A percentile compares a stretch with the other conserved stretches of the same genome.
These are phyloP conservation scores for Sebastes trivittatus DNA, from an alignment of 2,797 vertebrate species.

Conservation along the genomic window DNA sequence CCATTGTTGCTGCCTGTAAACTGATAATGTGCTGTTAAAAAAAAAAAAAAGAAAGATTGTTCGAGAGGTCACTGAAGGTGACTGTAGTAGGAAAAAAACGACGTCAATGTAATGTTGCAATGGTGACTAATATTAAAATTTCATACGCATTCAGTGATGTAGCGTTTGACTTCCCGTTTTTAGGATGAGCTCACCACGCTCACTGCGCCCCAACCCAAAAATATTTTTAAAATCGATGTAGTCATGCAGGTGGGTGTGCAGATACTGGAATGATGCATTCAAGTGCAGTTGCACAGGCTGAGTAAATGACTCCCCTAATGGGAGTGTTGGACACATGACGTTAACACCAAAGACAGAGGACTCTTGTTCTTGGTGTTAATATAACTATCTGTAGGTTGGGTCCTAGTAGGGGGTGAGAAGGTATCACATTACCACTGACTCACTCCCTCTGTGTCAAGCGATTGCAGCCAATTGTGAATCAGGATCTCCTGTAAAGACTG, in stretches of 20 bases:
- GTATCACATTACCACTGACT: conserved; percentile 57
- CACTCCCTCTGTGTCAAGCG: conserved; percentile 32
- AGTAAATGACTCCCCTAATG: not conserved
- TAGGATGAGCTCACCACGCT: conserved; percentile 23
- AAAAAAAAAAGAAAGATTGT: not conserved
- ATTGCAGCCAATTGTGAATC: conserved; percentile 58
- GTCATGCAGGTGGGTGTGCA: not conserved
- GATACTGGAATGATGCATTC: not conserved
- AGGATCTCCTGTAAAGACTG: conserved; percentile 19
- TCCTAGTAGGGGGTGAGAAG: conserved; percentile 31
- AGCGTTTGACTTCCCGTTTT: conserved; percentile 43
- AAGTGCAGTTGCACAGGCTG: not conserved
- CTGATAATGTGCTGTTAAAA: not conserved
- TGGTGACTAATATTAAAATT: conserved; percentile 3
- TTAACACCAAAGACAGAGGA: conserved; percentile 6
- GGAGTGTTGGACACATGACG: not conserved
- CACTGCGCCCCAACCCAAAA: not conserved
- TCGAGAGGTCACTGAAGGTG: not conserved
- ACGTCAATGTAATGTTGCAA: conserved; percentile 14
- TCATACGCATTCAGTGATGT: not conserved
- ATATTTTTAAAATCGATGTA: not conserved
- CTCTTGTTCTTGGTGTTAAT: conserved; percentile 35
- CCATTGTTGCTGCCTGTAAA: conserved; percentile 11
- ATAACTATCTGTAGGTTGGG: conserved; percentile 28
- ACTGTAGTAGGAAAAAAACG: not conserved